These are phyloP conservation scores for Enchytraeus crypticus DNA, from an alignment of 2,888 invertebrate genomes.

Conservation along the genomic window DNA sequence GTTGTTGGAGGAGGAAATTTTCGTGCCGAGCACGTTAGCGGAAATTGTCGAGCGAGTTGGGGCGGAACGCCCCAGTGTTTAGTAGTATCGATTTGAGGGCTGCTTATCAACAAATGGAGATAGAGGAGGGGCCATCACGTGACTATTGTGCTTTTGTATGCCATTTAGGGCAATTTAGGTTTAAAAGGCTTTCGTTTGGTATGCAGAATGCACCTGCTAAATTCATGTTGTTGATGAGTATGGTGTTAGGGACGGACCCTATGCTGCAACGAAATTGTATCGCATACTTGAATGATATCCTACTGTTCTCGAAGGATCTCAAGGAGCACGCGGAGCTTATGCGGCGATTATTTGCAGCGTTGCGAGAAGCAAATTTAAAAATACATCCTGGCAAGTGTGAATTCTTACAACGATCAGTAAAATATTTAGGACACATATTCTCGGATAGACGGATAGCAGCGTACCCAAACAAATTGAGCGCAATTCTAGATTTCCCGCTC, in stretches of 20 bases:
- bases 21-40: neutral
- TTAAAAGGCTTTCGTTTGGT: no score
- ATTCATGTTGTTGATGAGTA: neutral
- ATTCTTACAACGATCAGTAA: neutral
- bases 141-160: no score
- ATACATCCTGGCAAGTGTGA: neutral
- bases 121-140: neutral
- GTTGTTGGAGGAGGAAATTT: neutral
- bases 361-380: neutral
- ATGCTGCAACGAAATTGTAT: neutral
- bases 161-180: no score
- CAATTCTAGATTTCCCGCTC: neutral
- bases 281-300: neutral
- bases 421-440: neutral
- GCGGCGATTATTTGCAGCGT: neutral
- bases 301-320: neutral
- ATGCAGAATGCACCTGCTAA: no score
- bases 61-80: neutral
- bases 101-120: neutral
- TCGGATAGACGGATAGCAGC: neutral
- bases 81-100: neutral
- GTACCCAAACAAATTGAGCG: neutral
- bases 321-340: neutral
- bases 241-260: neutral
- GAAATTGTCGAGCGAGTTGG: neutral